Base-by-base conservation (phyloP, 2,888 invertebrate species). In the Lasioglossum figueresi region DNA sequence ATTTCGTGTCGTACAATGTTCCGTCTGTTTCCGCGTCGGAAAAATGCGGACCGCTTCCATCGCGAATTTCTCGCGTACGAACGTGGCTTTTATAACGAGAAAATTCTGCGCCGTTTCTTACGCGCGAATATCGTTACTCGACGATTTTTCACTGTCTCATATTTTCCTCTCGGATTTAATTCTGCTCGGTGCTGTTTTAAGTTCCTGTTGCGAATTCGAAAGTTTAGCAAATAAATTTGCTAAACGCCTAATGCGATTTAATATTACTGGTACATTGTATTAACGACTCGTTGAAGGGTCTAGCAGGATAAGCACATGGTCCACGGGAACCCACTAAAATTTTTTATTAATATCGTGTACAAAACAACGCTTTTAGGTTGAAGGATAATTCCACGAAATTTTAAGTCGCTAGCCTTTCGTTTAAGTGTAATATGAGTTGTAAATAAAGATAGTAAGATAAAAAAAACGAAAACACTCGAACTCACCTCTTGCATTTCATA, bases 41-140 rank as follows among this genome's bases (percentile, higher is more conserved):
- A 82, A 80, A 85, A 70, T 52, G 31, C 76, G 72, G 27, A 16
- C 45, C 59, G 73, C 40, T 23, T 27, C 59, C 83, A 43, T 27
- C 71, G 43, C 37, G 71, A 70, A 48, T 80, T 68, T 72, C 71
- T 77, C 76, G 37, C 37, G 56, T 77, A 86, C 89, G 88, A 88
- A 89, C 89, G 82, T 83, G 68, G 56, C 34, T 82, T 82, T 88
- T 87, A 88, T 88, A 63, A 78, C 56, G 77, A 77, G 86, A 73
- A 83, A 88, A 84, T 80, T n/a, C 76, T 81, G 52, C 63, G 10
- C 6, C 2, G 59, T n/a, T 16, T 14, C 12, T n/a, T n/a, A 37
- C 66, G 8, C 27, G 8, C 31, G n/a, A 23, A 31, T 76, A 59
- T 59, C 59, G 5, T 27, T 4, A 5, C 14, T 37, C 48, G 68